Evolutionary conservation across 2,888 invertebrate species (phyloP), one percentile per base, ranked within the genome.

Genomic region (Netelia fuscicornis): DNA sequence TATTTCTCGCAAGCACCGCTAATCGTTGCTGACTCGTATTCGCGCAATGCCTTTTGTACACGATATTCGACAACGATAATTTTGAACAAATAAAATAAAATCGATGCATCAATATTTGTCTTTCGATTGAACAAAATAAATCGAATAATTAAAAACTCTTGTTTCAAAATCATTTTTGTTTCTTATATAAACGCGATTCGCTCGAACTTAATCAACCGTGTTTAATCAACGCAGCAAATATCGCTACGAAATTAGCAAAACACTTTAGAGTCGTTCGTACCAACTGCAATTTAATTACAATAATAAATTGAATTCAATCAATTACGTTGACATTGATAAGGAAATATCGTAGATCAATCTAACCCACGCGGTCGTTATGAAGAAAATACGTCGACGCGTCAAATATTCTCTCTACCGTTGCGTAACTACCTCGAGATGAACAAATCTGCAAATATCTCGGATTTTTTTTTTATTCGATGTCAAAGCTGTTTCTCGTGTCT

Each of bases 1-100:
- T 23, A 77, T 80, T 76, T 72, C 67, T 44, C 68, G 74, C 65
- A 79, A 44, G 72, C 85, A 70, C 71, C 86, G 77, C 42, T 77
- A 76, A 84, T 67, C 30, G 17, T 11, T 37, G 30, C 37, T 48
- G 20, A 30, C 48, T 74, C 64, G 48, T n/a, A 58, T 79, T 76
- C 64, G 67, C 67, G 25, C 20, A 52, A n/a, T 30, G 30, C 62
- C n/a, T 58, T 62, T 81, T 67, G 44, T 30, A 52, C 25, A 52
- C 42, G 58, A 54, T 30, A 48, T 48, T 13, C 13, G 13, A 48
- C 13, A 48, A 48, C 13, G 13, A 13, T 13, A 48, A 48, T 48
- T 48, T 48, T 13, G 13, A 13, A 13, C 1, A 37, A 37, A 37
- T 37, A 5, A 37, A 37, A 37, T 37, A 5, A 37, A 37, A 37